Evolutionary conservation across 2,113 vertebrate species (phyloP).

Genomic region (Tupaia tana): DNA sequence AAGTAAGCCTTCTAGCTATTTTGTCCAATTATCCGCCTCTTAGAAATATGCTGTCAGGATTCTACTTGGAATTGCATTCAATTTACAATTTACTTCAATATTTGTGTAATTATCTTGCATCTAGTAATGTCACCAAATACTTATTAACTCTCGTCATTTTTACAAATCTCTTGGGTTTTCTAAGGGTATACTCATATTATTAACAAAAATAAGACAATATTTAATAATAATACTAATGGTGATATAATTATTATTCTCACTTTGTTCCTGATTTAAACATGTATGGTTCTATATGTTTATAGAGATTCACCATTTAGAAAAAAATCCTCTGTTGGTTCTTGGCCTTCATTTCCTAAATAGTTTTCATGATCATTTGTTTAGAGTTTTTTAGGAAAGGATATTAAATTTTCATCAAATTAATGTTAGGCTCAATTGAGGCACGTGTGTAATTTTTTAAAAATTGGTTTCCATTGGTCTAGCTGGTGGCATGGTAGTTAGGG

Average conservation of each 20-base stretch:
- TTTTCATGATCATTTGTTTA: background rate
- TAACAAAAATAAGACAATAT: background rate
- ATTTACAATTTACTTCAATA: background rate
- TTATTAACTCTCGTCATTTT: background rate
- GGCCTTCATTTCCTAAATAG: background rate
- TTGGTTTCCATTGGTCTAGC: too few relatives aligned
- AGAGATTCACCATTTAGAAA: background rate
- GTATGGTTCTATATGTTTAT: background rate
- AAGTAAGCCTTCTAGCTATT: background rate
- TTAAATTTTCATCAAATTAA: background rate
- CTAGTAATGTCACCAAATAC: background rate
- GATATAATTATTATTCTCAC: too few relatives aligned
- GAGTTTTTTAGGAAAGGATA: background rate
- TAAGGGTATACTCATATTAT: background rate
- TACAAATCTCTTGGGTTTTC: background rate
- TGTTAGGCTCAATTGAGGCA: background rate
- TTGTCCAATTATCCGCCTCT: background rate
- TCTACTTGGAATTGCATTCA: conserved; percentile 20
- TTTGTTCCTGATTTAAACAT: background rate
- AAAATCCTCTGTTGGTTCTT: background rate
- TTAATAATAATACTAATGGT: background rate
- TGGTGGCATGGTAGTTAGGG: too few relatives aligned
- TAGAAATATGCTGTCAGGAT: background rate
- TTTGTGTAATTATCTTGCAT: background rate
- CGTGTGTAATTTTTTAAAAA: too few relatives aligned